Evolutionary conservation across 2,888 invertebrate genomes (phyloP).

Genomic region (Leptogaster cylindrica): DNA sequence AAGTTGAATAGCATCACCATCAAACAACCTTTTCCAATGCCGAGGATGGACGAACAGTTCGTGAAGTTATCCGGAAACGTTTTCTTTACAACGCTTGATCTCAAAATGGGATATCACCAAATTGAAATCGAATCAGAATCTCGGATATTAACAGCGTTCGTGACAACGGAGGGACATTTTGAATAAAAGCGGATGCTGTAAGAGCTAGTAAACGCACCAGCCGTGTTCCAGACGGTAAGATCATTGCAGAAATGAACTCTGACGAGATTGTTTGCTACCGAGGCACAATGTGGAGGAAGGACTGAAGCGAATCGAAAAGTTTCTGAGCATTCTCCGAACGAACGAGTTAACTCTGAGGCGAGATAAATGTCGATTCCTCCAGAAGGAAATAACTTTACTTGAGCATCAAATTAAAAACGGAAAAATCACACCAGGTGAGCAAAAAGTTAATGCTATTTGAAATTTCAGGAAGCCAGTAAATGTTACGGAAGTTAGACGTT

Average conservation of each 20-base stretch:
- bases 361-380: conserved; percentile 50
- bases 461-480: conserved; percentile 49
- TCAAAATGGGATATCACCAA: conserved; percentile 54
- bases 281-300: conserved; percentile 48
- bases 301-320: too few species aligned
- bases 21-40: conserved; percentile 54
- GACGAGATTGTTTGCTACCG: conserved; percentile 48
- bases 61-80: conserved; percentile 51
- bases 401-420: conserved; percentile 50
- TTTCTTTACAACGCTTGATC: conserved; percentile 53
- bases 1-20: conserved; percentile 53
- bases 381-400: conserved; percentile 49
- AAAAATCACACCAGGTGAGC: conserved; percentile 50
- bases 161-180: conserved; percentile 56
- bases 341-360: conserved; percentile 48
- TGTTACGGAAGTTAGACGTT: conserved; percentile 50
- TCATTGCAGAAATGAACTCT: conserved; percentile 45
- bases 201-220: conserved; percentile 56
- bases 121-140: conserved; percentile 54
- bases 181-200: conserved; percentile 58
- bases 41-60: conserved; percentile 57
- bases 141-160: conserved; percentile 55
- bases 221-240: conserved; percentile 54
- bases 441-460: conserved; percentile 50
- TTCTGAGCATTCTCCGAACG: conserved; percentile 46